These are phyloP conservation scores for Cyclina sinensis DNA, from an alignment of 1,140 invertebrate genomes.

Conservation along the genomic window DNA sequence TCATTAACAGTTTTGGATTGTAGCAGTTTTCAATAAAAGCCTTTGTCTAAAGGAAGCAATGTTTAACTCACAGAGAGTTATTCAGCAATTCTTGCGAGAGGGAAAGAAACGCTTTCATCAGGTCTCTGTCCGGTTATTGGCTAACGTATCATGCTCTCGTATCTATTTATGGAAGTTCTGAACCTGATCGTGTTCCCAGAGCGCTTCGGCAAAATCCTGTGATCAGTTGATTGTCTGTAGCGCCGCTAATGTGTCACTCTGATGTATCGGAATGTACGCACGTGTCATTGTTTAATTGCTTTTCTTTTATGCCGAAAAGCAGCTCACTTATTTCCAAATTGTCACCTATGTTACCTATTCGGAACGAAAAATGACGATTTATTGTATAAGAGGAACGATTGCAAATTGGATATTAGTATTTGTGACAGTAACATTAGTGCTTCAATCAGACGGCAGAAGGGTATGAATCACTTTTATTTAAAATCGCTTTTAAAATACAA, in stretches of 20 bases:
- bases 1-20: too few species aligned
- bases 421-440: neutral
- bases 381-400: neutral
- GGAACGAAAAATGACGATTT: slow-evolving; percentile 1
- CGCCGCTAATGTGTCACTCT: neutral
- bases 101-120: neutral
- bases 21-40: too few species aligned
- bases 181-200: neutral
- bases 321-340: too few species aligned
- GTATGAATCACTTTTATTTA: too few species aligned
- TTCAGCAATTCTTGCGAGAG: neutral
- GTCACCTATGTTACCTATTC: neutral
- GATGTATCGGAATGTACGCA: neutral
- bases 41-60: too few species aligned
- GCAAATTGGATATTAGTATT: neutral
- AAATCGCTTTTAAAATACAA: too few species aligned
- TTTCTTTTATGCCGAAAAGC: neutral
- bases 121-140: neutral
- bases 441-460: neutral
- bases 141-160: neutral
- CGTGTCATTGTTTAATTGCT: neutral
- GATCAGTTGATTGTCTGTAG: neutral
- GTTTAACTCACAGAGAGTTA: too few species aligned
- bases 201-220: neutral
- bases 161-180: neutral